Evolutionary conservation across 2,113 vertebrate species (phyloP).

Genomic region (Hippocampus comes): DNA sequence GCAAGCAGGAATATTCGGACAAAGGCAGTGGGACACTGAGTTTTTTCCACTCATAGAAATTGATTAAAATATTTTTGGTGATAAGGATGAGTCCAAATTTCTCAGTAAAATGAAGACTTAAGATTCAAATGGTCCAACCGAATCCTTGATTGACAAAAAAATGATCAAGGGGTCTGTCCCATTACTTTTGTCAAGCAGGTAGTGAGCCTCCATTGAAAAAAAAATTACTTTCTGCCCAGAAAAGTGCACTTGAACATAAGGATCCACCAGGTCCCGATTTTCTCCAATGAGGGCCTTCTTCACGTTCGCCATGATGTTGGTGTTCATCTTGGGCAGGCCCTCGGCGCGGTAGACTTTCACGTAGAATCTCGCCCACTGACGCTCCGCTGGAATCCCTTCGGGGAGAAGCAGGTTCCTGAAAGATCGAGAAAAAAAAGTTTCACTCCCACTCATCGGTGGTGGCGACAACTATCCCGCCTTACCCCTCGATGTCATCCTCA

Average conservation of each 20-base stretch:
- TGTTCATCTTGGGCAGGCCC: conserved; percentile 96
- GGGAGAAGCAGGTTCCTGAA: conserved; percentile 90
- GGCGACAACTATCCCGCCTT: conserved; percentile 13
- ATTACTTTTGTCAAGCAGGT: neutral
- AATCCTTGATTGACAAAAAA: neutral
- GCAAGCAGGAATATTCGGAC: neutral
- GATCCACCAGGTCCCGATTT: conserved; percentile 94
- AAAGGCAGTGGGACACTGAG: neutral
- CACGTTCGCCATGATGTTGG: conserved; percentile 96
- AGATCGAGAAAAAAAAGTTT: neutral
- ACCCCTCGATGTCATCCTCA: conserved; percentile 95
- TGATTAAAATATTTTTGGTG: neutral
- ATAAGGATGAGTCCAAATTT: neutral
- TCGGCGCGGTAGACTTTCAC: conserved; percentile 90
- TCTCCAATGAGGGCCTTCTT: conserved; percentile 97
- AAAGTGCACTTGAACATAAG: conserved; percentile 91
- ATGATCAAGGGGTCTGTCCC: neutral
- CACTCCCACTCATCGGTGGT: neutral
- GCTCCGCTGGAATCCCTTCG: conserved; percentile 85
- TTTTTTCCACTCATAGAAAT: neutral
- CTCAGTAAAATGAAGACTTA: neutral
- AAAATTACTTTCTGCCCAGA: conserved; percentile 90
- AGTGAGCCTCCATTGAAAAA: neutral
- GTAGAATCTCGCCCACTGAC: conserved; percentile 95
- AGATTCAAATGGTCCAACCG: neutral